Conservation (phyloP, 2,113 vertebrate species). For the Peucedramus taeniatus region DNA sequence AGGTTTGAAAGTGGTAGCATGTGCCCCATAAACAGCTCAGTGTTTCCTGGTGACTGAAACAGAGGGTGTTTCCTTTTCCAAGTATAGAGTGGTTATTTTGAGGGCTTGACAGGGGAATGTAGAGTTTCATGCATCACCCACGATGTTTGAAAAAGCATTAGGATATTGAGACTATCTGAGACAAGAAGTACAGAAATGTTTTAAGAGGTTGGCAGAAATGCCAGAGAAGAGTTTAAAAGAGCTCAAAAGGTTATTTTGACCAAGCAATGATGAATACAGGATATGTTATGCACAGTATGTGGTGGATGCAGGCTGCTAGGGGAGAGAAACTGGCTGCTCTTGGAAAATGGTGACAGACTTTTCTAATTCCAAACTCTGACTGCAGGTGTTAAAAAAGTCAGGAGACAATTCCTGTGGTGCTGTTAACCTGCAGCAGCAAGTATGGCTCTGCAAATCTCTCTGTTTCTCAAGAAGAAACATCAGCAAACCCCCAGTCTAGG, state of each 20-base stretch:
- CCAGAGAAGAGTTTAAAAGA: not conserved
- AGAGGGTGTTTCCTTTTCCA: conserved; percentile 32
- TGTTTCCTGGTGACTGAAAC: not conserved
- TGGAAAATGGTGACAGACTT: not conserved
- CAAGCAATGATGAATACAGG: not conserved
- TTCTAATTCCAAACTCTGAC: not conserved
- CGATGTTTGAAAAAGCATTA: conserved; percentile 25
- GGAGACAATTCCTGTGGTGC: not conserved
- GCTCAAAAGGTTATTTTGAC: not conserved
- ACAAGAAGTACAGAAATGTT: conserved; percentile 21
- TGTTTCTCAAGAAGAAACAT: not conserved
- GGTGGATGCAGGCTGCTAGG: not conserved
- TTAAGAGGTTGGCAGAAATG: not conserved
- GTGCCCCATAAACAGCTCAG: not conserved
- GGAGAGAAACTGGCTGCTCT: not conserved
- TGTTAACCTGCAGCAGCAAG: not conserved
- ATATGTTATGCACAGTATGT: not conserved
- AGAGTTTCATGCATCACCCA: conserved; percentile 30
- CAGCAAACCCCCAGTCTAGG: not conserved
- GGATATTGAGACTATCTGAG: conserved; percentile 11
- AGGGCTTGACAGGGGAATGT: conserved; percentile 38
- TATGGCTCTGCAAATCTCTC: not conserved
- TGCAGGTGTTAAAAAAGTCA: not conserved
- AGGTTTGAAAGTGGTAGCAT: not conserved
- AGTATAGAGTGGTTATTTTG: conserved; percentile 29